phyloP scores from a whole-genome alignment of 2,113 vertebrate genomes.

The Xiphorhynchus elegans region DNA sequence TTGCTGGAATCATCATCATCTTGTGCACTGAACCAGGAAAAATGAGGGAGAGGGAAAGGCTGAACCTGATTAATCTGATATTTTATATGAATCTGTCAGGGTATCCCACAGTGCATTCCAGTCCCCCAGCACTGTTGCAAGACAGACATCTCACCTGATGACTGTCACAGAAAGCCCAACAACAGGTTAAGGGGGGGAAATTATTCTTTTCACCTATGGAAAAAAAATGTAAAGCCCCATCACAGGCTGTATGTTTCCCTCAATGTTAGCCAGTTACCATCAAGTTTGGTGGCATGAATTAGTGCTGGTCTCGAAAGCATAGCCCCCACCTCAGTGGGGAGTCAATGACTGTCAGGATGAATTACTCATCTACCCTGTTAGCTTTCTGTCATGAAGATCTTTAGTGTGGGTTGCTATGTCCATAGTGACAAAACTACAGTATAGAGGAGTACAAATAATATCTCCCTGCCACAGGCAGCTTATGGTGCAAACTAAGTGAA shows the following conservation, averaged over 20 bases:
- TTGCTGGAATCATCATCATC: not conserved
- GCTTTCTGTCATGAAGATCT: not conserved
- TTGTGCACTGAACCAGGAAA: not conserved
- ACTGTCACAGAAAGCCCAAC: not conserved
- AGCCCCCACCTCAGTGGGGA: not conserved
- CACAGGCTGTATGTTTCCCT: not conserved
- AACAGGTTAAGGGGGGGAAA: not conserved
- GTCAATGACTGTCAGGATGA: not conserved
- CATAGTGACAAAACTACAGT: not conserved
- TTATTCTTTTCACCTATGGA: not conserved
- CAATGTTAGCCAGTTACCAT: not conserved
- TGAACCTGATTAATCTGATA: not conserved
- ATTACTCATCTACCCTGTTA: not conserved
- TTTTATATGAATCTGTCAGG: not conserved
- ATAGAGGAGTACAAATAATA: not conserved
- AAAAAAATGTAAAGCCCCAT: not conserved
- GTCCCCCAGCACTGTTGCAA: not conserved
- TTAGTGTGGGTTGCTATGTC: not conserved
- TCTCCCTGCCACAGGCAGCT: not conserved
- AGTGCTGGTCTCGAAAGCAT: not conserved
- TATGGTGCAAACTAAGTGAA: not conserved
- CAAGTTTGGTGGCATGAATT: not conserved
- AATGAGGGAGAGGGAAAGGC: not conserved
- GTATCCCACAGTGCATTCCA: not conserved
- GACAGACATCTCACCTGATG: not conserved